These are phyloP conservation scores for Papilio demoleus DNA, from an alignment of 2,888 invertebrate genomes.

Conservation along the genomic window DNA sequence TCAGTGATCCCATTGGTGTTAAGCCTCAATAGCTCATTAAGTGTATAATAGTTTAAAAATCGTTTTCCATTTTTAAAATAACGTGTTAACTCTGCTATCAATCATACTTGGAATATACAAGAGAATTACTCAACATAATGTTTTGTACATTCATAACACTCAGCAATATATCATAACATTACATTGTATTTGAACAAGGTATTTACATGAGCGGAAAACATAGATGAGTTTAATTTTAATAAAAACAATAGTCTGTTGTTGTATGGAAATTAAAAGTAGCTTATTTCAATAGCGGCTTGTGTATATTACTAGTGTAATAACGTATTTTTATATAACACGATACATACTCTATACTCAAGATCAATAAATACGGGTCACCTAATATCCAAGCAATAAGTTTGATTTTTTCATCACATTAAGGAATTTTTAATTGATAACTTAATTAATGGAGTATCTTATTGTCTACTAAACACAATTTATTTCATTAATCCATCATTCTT, in stretches of 20 bases:
- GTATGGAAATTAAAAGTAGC: not conserved
- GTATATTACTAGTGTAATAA: slow-evolving; percentile 2
- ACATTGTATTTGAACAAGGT: slow-evolving; percentile 20
- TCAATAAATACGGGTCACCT: no score
- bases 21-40: no score
- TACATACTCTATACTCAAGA: no score
- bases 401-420: no score
- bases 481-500: no score
- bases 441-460: no score
- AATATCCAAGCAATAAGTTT: no score
- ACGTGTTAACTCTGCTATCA: not conserved
- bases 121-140: slow-evolving; percentile 3
- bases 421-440: no score
- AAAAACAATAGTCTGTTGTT: slow-evolving; percentile 13
- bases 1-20: not conserved
- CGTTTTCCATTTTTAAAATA: not conserved
- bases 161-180: not conserved
- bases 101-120: not conserved
- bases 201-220: slow-evolving; percentile 11
- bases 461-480: no score
- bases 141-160: not conserved
- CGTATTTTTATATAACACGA: not conserved
- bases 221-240: not conserved
- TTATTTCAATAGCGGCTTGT: not conserved
- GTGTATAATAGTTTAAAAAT: no score